Conservation (phyloP, 23 tunicate genomes). For the Styela clava region DNA sequence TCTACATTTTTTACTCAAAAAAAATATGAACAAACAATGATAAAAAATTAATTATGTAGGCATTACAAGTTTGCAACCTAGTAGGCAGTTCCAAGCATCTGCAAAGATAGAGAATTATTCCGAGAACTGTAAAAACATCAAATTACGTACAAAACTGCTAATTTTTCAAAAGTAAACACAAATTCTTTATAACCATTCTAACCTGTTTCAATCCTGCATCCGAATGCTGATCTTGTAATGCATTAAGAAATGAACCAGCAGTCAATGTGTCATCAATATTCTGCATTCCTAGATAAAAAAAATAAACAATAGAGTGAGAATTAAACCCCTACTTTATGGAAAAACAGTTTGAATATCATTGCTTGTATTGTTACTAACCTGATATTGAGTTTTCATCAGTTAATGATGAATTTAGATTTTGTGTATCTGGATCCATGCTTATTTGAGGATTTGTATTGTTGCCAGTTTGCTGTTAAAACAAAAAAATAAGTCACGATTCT, state of each 20-base stretch:
- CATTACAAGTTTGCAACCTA: too few species aligned
- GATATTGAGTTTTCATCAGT: neutral
- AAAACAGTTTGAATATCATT: too few species aligned
- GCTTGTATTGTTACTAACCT: too few species aligned
- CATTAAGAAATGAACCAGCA: neutral
- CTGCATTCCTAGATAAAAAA: neutral
- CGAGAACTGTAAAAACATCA: too few species aligned
- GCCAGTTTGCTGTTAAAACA: neutral
- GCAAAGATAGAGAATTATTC: too few species aligned
- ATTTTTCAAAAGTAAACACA: neutral
- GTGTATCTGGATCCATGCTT: neutral
- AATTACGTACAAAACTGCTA: neutral
- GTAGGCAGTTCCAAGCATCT: too few species aligned
- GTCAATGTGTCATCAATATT: conserved; percentile 18
- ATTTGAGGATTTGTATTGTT: neutral
- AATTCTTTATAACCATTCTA: neutral
- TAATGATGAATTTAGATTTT: neutral
- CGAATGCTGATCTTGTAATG: conserved; percentile 16
- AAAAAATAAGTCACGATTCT: too few species aligned
- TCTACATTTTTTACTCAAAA: too few species aligned
- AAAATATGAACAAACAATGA: too few species aligned
- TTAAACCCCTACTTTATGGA: too few species aligned
- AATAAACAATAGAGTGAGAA: neutral
- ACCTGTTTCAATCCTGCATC: conserved; percentile 8
- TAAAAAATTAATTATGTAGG: too few species aligned